phyloP scores from a whole-genome alignment of 2,113 vertebrate species.

The Callionymus lyra region DNA sequence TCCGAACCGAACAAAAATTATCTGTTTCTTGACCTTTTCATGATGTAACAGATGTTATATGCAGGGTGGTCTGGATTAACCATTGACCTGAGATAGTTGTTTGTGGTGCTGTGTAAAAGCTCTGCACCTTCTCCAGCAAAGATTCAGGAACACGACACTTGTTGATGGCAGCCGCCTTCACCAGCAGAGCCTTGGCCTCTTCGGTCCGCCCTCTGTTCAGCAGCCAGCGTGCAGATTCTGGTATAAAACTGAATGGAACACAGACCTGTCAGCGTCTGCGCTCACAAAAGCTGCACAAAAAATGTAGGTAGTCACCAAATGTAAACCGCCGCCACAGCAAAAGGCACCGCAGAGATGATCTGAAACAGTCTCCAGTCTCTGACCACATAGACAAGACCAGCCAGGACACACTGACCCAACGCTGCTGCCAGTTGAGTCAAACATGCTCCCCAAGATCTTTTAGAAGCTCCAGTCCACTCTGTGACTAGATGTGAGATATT shows the following conservation, averaged over 20 bases:
- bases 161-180: slow-evolving; percentile 31
- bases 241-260: slow-evolving; percentile 25
- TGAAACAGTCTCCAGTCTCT: slow-evolving; percentile 70
- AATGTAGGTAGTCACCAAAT: slow-evolving; percentile 48
- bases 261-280: no score
- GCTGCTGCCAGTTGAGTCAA: slow-evolving; percentile 28
- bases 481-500: slow-evolving; percentile 33
- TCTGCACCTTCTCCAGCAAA: slow-evolving; percentile 10
- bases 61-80: no score
- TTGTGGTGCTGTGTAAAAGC: not conserved
- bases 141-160: slow-evolving; percentile 27
- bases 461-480: slow-evolving; percentile 47
- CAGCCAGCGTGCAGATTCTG: slow-evolving; percentile 41
- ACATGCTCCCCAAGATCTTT: slow-evolving; percentile 36
- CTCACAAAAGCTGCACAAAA: not conserved
- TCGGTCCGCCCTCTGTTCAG: slow-evolving; percentile 12
- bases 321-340: slow-evolving; percentile 52
- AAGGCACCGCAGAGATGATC: slow-evolving; percentile 33
- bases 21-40: no score
- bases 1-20: no score
- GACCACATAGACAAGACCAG: slow-evolving; percentile 58
- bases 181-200: slow-evolving; percentile 22
- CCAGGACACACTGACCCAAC: slow-evolving; percentile 35
- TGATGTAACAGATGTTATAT: no score
- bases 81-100: no score